phyloP scores from a whole-genome alignment of 2,113 vertebrate genomes.

The Ochotona curzoniae region DNA sequence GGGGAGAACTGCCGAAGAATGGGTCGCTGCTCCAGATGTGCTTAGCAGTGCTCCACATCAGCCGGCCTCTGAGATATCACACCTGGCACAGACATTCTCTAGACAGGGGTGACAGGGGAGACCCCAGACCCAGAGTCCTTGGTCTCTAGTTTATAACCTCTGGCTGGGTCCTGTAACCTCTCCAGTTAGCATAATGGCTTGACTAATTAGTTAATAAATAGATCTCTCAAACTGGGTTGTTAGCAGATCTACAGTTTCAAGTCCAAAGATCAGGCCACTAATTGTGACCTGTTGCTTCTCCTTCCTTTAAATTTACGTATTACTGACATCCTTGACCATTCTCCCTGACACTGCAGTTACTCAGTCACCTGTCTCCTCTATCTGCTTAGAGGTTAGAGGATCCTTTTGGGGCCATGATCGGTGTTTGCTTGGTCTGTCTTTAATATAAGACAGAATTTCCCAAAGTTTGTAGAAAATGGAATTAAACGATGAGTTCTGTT shows the following conservation, averaged over 20 bases:
- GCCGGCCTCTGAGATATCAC: neutral
- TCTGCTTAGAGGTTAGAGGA: neutral
- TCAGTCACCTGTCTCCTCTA: neutral
- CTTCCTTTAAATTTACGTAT: neutral
- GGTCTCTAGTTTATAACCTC: neutral
- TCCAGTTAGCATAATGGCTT: neutral
- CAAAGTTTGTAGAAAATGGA: too few relatives aligned
- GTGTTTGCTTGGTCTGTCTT: neutral
- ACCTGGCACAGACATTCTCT: neutral
- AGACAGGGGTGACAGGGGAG: rapidly evolving
- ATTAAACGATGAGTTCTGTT: too few relatives aligned
- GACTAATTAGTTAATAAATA: neutral
- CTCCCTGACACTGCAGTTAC: neutral
- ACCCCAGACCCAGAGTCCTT: neutral
- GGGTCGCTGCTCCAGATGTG: neutral
- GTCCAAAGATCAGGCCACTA: neutral
- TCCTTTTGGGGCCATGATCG: too few relatives aligned
- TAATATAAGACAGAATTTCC: neutral
- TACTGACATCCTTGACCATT: neutral
- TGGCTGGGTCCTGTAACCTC: neutral
- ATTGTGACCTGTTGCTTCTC: neutral
- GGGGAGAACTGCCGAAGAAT: neutral
- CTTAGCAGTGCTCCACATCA: neutral
- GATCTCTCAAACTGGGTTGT: neutral
- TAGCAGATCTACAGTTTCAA: neutral